These are phyloP conservation scores for Podilymbus podiceps DNA, from an alignment of 2,113 vertebrate genomes.

Conservation along the genomic window DNA sequence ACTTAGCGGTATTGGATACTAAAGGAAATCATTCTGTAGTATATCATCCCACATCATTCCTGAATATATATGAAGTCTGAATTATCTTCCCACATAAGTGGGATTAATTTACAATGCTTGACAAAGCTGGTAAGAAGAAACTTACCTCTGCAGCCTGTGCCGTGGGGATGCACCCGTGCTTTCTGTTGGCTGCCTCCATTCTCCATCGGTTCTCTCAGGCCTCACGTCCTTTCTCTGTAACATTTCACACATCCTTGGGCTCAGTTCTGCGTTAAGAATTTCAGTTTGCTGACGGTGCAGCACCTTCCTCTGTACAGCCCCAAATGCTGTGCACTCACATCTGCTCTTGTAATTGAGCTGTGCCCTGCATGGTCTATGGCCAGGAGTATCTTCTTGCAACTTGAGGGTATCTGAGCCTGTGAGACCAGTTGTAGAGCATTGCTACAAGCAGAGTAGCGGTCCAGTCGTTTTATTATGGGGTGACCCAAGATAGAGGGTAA, in stretches of 20 bases:
- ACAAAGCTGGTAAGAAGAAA: neutral
- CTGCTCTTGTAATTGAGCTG: neutral
- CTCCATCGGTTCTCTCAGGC: neutral
- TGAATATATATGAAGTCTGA: neutral
- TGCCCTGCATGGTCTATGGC: accelerated
- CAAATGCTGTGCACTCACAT: neutral
- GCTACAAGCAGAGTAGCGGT: neutral
- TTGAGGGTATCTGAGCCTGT: neutral
- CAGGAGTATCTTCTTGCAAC: neutral
- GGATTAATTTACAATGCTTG: neutral
- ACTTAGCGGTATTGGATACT: neutral
- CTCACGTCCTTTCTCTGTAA: accelerated
- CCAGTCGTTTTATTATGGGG: neutral
- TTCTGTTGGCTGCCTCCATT: neutral
- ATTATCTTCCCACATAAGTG: neutral
- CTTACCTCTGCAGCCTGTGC: no score
- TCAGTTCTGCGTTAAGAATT: neutral
- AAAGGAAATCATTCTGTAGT: neutral
- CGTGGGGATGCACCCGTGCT: accelerated
- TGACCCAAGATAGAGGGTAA: neutral
- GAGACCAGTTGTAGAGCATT: neutral
- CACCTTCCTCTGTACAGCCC: neutral
- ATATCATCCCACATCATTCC: neutral
- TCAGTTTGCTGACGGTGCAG: neutral
- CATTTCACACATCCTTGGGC: neutral